phyloP scores from a whole-genome alignment of 2,888 invertebrate species.

The Agrotis segetum region DNA sequence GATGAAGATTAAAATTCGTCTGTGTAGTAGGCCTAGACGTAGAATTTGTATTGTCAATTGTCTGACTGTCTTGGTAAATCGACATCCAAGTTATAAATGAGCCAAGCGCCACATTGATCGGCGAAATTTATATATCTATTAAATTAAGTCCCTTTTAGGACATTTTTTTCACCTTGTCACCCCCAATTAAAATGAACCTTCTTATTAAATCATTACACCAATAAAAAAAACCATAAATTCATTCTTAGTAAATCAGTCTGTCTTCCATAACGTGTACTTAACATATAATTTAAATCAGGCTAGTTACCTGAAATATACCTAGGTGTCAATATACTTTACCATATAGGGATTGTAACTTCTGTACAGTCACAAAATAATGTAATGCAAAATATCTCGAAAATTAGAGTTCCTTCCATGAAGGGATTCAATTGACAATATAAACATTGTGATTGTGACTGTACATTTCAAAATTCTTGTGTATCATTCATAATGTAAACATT shows the following conservation, averaged over 20 bases:
- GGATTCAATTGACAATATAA: conserved; percentile 20
- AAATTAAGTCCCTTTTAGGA: conserved; percentile 5
- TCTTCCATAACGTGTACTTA: conserved; percentile 77
- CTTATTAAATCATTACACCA: conserved; percentile 22
- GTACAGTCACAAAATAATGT: conserved; percentile 46
- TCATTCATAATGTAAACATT: conserved; percentile 49
- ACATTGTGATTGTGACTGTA: conserved; percentile 50
- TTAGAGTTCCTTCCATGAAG: conserved; percentile 51
- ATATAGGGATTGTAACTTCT: conserved; percentile 36
- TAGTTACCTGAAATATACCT: conserved; percentile 36
- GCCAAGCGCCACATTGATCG: conserved; percentile 20
- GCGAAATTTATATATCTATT: conserved; percentile 11
- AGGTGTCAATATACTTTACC: conserved; percentile 43
- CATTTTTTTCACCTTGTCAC: conserved; percentile 22
- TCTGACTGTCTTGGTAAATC: conserved; percentile 45
- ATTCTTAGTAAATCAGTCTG: conserved; percentile 73
- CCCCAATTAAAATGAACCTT: conserved; percentile 14
- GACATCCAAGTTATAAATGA: conserved; percentile 36
- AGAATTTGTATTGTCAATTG: conserved; percentile 64
- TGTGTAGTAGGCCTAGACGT: conserved; percentile 60
- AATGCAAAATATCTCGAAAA: conserved; percentile 21
- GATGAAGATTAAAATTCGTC: conserved; percentile 45
- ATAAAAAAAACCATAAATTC: conserved; percentile 42
- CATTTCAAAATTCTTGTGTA: conserved; percentile 30
- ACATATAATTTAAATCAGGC: conserved; percentile 54